Evolutionary conservation across 2,888 invertebrate genomes (phyloP).

Genomic region (Cantharis rustica): DNA sequence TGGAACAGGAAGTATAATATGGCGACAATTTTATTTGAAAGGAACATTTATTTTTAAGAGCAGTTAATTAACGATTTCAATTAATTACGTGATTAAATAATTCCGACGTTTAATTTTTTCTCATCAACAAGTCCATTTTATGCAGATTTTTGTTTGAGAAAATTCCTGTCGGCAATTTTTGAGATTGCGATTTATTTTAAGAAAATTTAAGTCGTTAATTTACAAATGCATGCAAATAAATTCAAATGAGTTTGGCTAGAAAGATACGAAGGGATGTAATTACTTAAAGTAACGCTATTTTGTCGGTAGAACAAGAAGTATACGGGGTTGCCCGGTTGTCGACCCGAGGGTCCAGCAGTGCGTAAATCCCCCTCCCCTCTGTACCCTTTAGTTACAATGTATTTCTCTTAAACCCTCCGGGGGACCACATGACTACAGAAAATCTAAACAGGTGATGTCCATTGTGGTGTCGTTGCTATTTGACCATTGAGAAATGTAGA

Average conservation of each 20-base stretch:
- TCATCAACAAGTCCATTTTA: neutral
- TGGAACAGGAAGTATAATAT: neutral
- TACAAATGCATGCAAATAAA: conserved; percentile 15
- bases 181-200: neutral
- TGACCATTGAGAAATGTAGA: conserved; percentile 28
- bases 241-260: conserved; percentile 8
- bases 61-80: neutral
- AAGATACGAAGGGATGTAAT: conserved; percentile 29
- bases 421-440: conserved; percentile 26
- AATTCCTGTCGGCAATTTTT: neutral
- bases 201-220: neutral
- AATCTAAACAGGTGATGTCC: conserved; percentile 30
- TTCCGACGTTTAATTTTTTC: too few species aligned
- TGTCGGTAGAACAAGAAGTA: conserved; percentile 20
- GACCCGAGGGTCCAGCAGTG: conserved; percentile 44
- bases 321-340: conserved; percentile 50
- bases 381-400: conserved; percentile 32
- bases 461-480: conserved; percentile 34
- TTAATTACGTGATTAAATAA: neutral
- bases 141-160: neutral
- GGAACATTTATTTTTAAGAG: neutral
- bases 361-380: conserved; percentile 35
- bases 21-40: neutral
- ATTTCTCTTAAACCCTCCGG: conserved; percentile 22
- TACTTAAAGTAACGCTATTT: conserved; percentile 29